Percentiles rank a stretch among this genome's conserved stretches.
phyloP scores from a whole-genome alignment of 2,888 invertebrate species.

The Taphrorychus bicolor region DNA sequence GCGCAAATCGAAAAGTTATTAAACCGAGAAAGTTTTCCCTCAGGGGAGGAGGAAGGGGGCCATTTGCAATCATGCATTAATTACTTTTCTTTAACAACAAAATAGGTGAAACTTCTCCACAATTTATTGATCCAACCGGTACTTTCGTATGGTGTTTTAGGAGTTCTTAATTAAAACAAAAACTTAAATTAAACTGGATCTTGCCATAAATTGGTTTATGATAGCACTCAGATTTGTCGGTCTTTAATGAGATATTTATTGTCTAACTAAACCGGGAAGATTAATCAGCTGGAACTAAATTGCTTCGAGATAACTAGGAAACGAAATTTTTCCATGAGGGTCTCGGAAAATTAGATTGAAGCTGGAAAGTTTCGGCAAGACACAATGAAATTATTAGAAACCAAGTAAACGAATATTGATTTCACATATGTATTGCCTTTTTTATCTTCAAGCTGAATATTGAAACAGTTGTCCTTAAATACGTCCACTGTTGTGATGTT shows the following conservation, averaged over 20 bases:
- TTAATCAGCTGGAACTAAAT: constrained; percentile 5
- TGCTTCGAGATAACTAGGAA: not conserved
- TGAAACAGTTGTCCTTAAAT: not conserved
- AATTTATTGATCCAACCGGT: not conserved
- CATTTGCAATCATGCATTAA: not conserved
- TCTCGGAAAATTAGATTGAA: not conserved
- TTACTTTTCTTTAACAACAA: not conserved
- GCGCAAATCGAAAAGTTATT: too few relatives aligned
- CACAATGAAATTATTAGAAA: too few relatives aligned
- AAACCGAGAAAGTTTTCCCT: not conserved
- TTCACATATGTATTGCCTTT: too few relatives aligned
- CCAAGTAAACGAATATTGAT: too few relatives aligned
- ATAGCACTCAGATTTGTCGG: constrained; percentile 4
- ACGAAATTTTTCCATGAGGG: not conserved
- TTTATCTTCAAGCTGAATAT: not conserved
- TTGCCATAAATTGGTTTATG: constrained; percentile 7
- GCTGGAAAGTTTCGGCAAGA: too few relatives aligned
- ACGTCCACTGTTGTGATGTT: not conserved
- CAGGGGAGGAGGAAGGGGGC: not conserved
- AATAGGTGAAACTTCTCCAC: not conserved
- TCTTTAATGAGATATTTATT: constrained; percentile 10
- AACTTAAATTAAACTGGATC: constrained; percentile 7
- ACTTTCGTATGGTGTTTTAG: not conserved
- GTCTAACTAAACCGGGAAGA: constrained; percentile 2
- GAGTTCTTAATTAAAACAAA: not conserved